Evolutionary conservation across 92 coral and sea anemone genomes (phyloP), one percentile per base, ranked within the genome.

Genomic region (Zoanthus sociatus): DNA sequence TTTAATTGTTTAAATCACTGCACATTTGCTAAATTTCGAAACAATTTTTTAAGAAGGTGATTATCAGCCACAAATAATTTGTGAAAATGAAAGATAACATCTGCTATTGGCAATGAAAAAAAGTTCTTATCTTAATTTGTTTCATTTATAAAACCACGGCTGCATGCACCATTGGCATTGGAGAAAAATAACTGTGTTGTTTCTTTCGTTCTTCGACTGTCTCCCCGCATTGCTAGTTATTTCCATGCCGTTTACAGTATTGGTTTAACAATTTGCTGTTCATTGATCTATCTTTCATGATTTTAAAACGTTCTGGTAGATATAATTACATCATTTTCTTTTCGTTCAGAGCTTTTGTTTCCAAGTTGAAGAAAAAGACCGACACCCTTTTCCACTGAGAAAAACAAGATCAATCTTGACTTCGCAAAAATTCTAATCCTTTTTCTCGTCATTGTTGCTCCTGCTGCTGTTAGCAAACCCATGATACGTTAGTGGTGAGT

Each of bases 1-100:
- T 81, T 67, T 17, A 45, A 81, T 81, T 81, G 85, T 44, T 47
- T 81, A n/a, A 81, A 81, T 33, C n/a, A 81, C 33, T 12, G 63
- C 4, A 6, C 18, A 9, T 14, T 17, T 63, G 21, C 69, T 17
- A 5, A 17, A 9, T 63, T 63, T 0, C 10, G 9, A 63, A n/a
- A 17, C 69, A 69, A 69, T 9, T 30, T 33, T 14, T 26, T 69
- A 69, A 50, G 12, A 1, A 50, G 55, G 42, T 46, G 33, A 69
- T 11, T 26, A 12, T 32, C 5, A 20, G 12, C 31, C 0, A 9
- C 9, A 33, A 30, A 6, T 9, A 5, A 9, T 69, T 32, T 69
- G 15, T 44, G 16, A 31, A 69, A 69, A 69, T 1, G 46, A 33
- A 26, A 1, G 3, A 69, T 69, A 30, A 30, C 2, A 30, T 30